Conservation (phyloP, 2,113 vertebrate species). For the Paramisgurnus dabryanus region DNA sequence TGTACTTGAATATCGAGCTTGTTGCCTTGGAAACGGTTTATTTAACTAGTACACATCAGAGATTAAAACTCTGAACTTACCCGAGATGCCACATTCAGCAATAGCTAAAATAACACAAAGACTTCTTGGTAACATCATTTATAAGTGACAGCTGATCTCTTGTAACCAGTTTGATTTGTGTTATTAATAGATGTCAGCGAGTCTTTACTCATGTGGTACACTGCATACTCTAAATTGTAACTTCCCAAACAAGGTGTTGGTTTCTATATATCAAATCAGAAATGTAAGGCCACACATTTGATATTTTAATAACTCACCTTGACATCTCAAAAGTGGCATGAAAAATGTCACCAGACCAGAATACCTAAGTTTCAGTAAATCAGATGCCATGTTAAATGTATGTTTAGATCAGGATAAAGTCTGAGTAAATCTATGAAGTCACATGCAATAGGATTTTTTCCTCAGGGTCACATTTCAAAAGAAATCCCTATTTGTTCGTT, state of each 20-base stretch:
- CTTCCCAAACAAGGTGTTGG: not conserved
- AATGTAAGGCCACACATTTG: not conserved
- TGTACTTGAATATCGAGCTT: too few relatives aligned
- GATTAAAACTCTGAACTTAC: too few relatives aligned
- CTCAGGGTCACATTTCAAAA: not conserved
- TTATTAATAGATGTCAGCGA: not conserved
- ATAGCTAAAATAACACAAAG: not conserved
- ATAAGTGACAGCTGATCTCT: not conserved
- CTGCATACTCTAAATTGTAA: not conserved
- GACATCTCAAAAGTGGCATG: not conserved
- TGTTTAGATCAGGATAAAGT: not conserved
- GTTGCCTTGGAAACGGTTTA: not conserved
- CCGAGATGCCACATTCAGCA: not conserved
- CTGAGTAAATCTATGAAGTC: not conserved
- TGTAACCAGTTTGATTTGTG: not conserved
- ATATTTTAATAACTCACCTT: not conserved
- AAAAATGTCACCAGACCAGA: slow-evolving; percentile 27
- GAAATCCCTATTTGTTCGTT: not conserved
- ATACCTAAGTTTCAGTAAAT: not conserved
- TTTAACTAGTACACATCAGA: not conserved
- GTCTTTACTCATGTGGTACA: not conserved
- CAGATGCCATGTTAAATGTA: not conserved
- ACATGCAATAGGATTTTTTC: not conserved
- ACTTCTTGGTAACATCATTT: not conserved
- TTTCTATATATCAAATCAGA: not conserved